A percentile compares a stretch with the other conserved stretches of the same genome.
phyloP scores from a whole-genome alignment of 2,113 vertebrate species.

The Etheostoma cragini region DNA sequence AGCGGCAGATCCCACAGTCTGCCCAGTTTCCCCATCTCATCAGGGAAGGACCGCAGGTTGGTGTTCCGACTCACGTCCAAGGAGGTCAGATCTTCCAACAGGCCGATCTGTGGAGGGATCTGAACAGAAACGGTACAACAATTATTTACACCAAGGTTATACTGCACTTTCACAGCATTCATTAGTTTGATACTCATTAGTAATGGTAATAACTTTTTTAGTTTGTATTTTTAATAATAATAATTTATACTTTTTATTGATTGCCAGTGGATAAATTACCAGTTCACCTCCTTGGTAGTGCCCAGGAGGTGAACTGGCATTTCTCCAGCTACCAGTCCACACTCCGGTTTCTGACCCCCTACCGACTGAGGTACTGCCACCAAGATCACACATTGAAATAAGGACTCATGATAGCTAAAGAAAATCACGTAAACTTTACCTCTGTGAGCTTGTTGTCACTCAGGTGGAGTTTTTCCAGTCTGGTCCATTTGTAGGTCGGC shows the following conservation, averaged over 20 bases:
- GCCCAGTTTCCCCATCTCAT: constrained; percentile 95
- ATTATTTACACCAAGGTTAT: not conserved
- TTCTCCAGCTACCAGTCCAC: no score
- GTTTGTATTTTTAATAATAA: not conserved
- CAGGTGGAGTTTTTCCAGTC: constrained; percentile 94
- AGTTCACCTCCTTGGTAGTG: no score
- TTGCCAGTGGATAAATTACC: no score
- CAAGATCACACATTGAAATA: no score
- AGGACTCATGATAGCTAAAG: no score
- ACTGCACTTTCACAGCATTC: not conserved
- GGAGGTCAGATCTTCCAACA: constrained; percentile 91
- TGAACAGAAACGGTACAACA: constrained; percentile 60
- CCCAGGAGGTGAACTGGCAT: no score
- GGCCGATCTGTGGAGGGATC: constrained; percentile 95
- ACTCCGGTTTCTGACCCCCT: no score
- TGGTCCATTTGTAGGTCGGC: constrained; percentile 87
- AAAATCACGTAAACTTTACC: constrained; percentile 77
- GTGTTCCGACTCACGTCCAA: constrained; percentile 93
- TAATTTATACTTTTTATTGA: not conserved
- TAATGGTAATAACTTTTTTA: not conserved
- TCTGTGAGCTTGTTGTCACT: constrained; percentile 91
- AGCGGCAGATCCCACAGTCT: constrained; percentile 96
- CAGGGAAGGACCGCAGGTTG: constrained; percentile 90
- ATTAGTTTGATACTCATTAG: not conserved
- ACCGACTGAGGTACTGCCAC: no score